A percentile compares a stretch with the other conserved stretches of the same genome.
Conservation (phyloP, 2,113 vertebrate species). For the Pangasianodon hypophthalmus region DNA sequence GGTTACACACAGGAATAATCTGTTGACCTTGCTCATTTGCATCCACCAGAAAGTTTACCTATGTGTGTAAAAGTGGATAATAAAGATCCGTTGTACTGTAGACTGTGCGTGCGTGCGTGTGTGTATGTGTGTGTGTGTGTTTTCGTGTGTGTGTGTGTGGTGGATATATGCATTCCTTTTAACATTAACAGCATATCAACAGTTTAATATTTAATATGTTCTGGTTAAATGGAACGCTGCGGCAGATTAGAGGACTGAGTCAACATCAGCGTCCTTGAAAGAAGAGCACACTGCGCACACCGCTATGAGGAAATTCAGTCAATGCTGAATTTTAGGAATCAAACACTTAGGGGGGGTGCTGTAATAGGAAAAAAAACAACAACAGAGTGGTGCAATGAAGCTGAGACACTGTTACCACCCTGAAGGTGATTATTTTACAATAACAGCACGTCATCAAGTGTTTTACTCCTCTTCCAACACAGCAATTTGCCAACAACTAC, state of each 20-base stretch:
- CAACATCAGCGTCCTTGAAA: constrained; percentile 46
- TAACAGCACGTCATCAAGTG: background rate
- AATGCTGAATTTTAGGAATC: background rate
- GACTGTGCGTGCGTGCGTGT: background rate
- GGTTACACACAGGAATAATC: constrained; percentile 14
- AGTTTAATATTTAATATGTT: constrained; percentile 45
- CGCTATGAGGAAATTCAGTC: background rate
- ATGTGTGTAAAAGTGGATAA: background rate
- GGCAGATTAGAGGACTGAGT: constrained; percentile 34
- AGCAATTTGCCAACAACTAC: background rate
- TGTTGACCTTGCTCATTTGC: constrained; percentile 34
- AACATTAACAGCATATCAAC: constrained; percentile 13
- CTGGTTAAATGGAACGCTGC: constrained; percentile 8
- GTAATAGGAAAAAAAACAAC: background rate
- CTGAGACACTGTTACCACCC: background rate
- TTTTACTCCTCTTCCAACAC: background rate
- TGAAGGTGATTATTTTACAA: background rate
- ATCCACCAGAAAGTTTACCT: constrained; percentile 16
- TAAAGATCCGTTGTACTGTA: background rate
- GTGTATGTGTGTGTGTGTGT: background rate
- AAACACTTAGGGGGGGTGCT: background rate
- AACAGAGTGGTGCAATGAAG: background rate
- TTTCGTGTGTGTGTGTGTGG: background rate
- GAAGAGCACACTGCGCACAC: constrained; percentile 4
- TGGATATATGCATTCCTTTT: background rate